Evolutionary conservation across 92 coral and sea anemone genomes (phyloP).

Genomic region (Porites evermanni): DNA sequence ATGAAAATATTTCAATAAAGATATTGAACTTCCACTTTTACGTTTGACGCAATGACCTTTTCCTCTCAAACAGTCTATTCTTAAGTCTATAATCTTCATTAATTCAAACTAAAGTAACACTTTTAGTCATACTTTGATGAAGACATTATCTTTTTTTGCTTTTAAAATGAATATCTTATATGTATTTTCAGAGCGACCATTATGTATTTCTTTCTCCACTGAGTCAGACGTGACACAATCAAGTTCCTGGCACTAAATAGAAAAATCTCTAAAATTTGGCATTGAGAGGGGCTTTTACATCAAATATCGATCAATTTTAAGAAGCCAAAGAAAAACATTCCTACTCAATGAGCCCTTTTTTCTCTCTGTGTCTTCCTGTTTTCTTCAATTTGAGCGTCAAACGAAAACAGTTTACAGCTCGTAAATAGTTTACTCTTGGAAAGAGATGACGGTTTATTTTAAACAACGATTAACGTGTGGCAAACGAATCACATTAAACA

Average conservation of each 20-base stretch:
- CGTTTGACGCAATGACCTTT: constrained; percentile 7
- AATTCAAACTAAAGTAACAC: background rate
- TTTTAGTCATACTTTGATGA: background rate
- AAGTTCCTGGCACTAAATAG: background rate
- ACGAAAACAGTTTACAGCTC: background rate
- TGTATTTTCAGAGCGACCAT: background rate
- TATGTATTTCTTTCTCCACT: background rate
- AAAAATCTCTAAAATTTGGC: background rate
- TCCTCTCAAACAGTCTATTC: constrained; percentile 6
- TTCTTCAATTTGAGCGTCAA: background rate
- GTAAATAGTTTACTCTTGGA: constrained; percentile 6
- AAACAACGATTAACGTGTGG: constrained; percentile 26
- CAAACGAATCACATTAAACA: constrained; percentile 15
- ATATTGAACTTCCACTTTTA: background rate
- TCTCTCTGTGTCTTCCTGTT: constrained; percentile 13
- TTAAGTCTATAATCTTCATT: background rate
- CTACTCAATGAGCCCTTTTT: background rate
- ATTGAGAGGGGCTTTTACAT: constrained; percentile 6
- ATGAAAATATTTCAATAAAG: constrained; percentile 28
- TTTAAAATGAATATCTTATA: background rate
- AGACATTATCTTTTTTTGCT: background rate
- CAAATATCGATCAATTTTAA: background rate
- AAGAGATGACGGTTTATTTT: constrained; percentile 14
- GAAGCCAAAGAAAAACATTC: background rate
- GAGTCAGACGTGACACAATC: background rate